Conservation (phyloP, 2,797 vertebrate genomes). For the Protosalanx chinensis region DNA sequence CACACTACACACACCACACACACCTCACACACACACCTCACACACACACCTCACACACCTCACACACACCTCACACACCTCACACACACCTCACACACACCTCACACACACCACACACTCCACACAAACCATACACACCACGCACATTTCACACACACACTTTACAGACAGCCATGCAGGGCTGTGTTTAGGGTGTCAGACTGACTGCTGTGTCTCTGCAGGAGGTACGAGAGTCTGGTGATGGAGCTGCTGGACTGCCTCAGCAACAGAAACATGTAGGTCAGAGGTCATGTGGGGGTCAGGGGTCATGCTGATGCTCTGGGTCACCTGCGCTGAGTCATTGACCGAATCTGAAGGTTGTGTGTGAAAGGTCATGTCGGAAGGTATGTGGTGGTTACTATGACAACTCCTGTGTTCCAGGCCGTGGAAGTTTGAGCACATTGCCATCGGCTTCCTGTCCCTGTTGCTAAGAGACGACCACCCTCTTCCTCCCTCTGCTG, state of each 20-base stretch:
- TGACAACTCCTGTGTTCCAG: slow-evolving; percentile 59
- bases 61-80: background rate
- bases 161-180: background rate
- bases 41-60: no score
- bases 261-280: slow-evolving; percentile 90
- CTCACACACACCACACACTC: background rate
- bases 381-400: no score
- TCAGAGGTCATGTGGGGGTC: background rate
- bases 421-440: slow-evolving; percentile 98
- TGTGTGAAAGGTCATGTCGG: no score
- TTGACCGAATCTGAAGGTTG: no score
- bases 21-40: background rate
- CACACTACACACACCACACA: no score
- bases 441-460: slow-evolving; percentile 91
- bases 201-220: slow-evolving; percentile 52
- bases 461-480: slow-evolving; percentile 90
- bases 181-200: background rate
- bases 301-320: no score
- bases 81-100: background rate
- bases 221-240: slow-evolving; percentile 88
- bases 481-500: slow-evolving; percentile 80
- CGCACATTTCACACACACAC: background rate
- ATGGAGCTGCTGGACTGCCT: slow-evolving; percentile 83
- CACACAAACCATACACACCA: background rate
- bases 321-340: no score